Percentiles rank a stretch among this genome's conserved stretches.
Conservation (phyloP, 1,140 invertebrate genomes). For the Hylyphantes graminicola region DNA sequence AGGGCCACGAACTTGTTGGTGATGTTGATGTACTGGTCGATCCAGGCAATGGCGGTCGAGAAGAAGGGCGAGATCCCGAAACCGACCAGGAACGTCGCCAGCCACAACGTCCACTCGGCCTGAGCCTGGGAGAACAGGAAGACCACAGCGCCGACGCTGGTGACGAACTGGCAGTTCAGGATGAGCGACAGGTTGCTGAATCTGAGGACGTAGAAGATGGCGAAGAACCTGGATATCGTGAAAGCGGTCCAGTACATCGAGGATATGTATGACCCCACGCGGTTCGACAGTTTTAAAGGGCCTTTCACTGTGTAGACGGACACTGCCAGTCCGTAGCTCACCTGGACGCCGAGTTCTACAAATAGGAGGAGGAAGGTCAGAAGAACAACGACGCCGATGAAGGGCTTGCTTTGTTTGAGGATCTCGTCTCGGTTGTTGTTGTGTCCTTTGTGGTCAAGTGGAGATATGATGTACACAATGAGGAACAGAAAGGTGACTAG, state of each 20-base stretch:
- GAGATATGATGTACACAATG: background rate
- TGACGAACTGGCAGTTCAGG: constrained; percentile 64
- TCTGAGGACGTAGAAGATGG: constrained; percentile 66
- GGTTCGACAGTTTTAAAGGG: constrained; percentile 64
- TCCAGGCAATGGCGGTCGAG: constrained; percentile 70
- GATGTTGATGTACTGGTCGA: constrained; percentile 69
- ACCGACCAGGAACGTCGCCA: constrained; percentile 66
- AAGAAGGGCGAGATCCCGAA: constrained; percentile 71
- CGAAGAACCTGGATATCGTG: constrained; percentile 68
- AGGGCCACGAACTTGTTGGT: constrained; percentile 70
- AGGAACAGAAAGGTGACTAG: background rate
- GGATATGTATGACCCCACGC: constrained; percentile 67
- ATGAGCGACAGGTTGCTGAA: constrained; percentile 67
- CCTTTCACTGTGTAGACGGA: constrained; percentile 67
- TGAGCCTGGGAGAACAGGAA: constrained; percentile 64
- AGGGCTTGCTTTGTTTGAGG: background rate
- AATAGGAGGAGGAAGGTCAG: constrained; percentile 69
- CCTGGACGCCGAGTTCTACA: constrained; percentile 70
- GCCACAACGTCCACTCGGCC: constrained; percentile 64
- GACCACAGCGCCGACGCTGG: constrained; percentile 66
- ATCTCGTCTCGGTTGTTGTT: background rate
- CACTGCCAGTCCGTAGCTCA: constrained; percentile 69
- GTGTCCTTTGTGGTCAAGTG: background rate
- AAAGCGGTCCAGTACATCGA: constrained; percentile 71
- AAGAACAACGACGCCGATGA: constrained; percentile 63